Evolutionary conservation across 2,113 vertebrate genomes (phyloP).

Genomic region (Puma concolor): DNA sequence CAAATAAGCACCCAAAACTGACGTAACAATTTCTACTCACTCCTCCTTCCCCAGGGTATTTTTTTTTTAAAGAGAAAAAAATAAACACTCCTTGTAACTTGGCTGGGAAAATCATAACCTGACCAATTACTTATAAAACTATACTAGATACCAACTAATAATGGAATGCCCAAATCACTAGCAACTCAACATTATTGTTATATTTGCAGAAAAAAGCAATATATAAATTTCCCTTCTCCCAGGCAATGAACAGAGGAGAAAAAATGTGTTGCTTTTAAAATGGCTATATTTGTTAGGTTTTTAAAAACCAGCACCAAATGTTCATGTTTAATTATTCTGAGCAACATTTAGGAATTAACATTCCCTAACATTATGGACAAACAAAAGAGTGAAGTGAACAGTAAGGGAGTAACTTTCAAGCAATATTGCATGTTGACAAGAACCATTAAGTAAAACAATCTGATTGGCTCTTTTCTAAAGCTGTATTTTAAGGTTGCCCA

Average conservation of each 20-base stretch:
- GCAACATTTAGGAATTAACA: conserved; percentile 53
- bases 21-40: conserved; percentile 24
- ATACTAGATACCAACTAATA: neutral
- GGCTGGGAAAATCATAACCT: conserved; percentile 19
- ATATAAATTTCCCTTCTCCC: conserved; percentile 43
- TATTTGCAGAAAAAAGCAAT: conserved; percentile 48
- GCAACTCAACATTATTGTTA: neutral
- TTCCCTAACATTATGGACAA: conserved; percentile 53
- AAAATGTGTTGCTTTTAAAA: conserved; percentile 56
- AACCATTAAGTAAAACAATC: conserved; percentile 48
- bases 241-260: conserved; percentile 38
- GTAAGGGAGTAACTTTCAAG: conserved; percentile 23
- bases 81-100: neutral
- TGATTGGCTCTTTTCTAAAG: conserved; percentile 38
- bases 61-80: neutral
- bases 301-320: conserved; percentile 64
- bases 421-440: conserved; percentile 44
- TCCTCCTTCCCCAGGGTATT: neutral
- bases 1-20: conserved; percentile 32
- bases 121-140: conserved; percentile 44
- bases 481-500: conserved; percentile 13
- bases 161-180: conserved; percentile 44
- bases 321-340: conserved; percentile 67
- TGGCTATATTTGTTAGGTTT: conserved; percentile 35
- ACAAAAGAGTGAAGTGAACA: conserved; percentile 56